Conservation (phyloP, 2,797 vertebrate species). For the Coluber constrictor region DNA sequence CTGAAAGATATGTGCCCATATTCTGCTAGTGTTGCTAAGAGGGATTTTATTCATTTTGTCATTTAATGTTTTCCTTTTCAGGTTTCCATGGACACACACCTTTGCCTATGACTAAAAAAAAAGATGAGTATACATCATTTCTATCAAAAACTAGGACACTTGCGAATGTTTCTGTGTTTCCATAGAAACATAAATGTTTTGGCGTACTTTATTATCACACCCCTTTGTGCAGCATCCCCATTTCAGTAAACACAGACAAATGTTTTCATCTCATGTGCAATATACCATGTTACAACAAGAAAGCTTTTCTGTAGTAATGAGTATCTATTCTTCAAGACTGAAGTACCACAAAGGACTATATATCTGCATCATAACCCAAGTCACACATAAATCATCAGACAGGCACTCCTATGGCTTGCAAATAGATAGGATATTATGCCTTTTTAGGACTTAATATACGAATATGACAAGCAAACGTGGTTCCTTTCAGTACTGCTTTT, state of each 20-base stretch:
- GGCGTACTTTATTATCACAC: constrained; percentile 18
- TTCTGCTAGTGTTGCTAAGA: background rate
- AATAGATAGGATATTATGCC: background rate
- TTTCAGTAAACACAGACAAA: constrained; percentile 17
- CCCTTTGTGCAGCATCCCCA: background rate
- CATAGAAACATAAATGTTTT: constrained; percentile 8
- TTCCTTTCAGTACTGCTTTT: background rate
- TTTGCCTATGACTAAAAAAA: constrained; percentile 22
- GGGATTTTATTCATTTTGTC: constrained; percentile 5
- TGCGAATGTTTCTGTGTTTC: constrained; percentile 25
- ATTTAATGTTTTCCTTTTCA: constrained; percentile 30
- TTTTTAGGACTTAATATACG: background rate
- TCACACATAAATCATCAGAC: background rate
- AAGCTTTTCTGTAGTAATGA: background rate
- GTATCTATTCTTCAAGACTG: background rate
- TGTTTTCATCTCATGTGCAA: background rate
- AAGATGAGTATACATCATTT: constrained; percentile 12
- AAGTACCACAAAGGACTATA: background rate
- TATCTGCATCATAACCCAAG: background rate
- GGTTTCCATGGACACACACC: constrained; percentile 36
- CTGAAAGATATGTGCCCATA: background rate
- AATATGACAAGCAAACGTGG: background rate
- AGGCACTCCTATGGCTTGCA: background rate
- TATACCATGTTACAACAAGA: background rate
- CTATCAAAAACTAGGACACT: constrained; percentile 12